Base-by-base conservation (phyloP, 2,113 vertebrate species). In the Cyprinodon tularosa region DNA sequence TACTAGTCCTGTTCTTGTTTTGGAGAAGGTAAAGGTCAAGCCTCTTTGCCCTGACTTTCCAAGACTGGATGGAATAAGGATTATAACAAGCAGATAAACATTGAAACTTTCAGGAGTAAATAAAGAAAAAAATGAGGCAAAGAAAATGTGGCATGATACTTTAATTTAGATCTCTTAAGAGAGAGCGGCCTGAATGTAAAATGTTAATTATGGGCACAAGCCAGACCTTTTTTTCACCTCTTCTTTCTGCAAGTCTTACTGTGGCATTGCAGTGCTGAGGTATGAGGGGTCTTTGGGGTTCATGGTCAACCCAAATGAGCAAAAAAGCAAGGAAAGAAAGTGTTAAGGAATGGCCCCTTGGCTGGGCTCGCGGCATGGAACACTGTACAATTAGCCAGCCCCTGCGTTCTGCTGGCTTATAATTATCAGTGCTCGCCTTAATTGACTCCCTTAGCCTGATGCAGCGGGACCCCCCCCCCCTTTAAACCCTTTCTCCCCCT, bases 381-480 rank as follows among this genome's bases (percentile, higher is more conserved):
- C 92, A 86, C 89, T 87, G 88, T 90, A 92, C 93, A 95, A 94
- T 94, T 93, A 95, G 91, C 92, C 90, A 90, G 92, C 91, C 93
- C 91, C 87, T 86, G 86, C 88, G 95, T 97, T 94, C 90, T 94
- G 94, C 86, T 93, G 93, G 94, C 94, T 96, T 96, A 94, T 95
- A 97, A 97, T 97, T 95, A 96, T 94, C 95, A 94, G 94, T 90
- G 93, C 95, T 90, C 92, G 94, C 93, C 94, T 95, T 95, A 95
- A 96, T 96, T 94, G 96, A 96, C 96, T 95, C 96, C 94, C 93
- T 94, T 88, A 94, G 91, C 86, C 91, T 86, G 90, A 80, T 93
- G 90, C 91, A 92, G 78, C 89, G 93, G 92, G 93, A 93, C 86
- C 76, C 78, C 82, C 86, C 81, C 66, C 71, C 44, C 50, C 64